phyloP scores from a whole-genome alignment of 2,797 vertebrate genomes.

The Gymnopithys bicolor region DNA sequence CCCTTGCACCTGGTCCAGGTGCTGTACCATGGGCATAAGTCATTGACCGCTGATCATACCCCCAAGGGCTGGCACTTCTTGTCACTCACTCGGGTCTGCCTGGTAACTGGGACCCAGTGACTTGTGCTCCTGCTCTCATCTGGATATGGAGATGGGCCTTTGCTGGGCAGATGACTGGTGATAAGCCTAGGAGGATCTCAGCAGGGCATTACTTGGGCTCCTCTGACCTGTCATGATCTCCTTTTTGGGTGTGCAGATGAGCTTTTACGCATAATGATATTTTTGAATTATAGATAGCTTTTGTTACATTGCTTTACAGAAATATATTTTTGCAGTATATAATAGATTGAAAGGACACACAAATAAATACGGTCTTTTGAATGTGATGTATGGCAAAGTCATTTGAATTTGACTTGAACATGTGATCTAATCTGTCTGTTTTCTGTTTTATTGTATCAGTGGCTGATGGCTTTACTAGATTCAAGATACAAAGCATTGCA shows the following conservation, averaged over 20 bases:
- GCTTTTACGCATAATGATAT: neutral
- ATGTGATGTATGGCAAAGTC: neutral
- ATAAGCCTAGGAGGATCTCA: neutral
- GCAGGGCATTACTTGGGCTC: neutral
- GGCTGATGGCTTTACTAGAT: neutral
- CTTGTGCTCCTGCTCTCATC: neutral
- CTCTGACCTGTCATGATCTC: rapidly evolving
- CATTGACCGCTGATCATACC: neutral
- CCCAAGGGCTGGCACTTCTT: rapidly evolving
- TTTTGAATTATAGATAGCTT: neutral
- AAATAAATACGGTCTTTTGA: neutral
- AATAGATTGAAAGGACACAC: neutral
- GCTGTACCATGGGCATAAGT: neutral
- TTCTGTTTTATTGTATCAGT: neutral
- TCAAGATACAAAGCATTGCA: neutral
- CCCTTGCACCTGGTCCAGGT: neutral
- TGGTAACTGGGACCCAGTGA: neutral
- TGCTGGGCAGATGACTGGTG: neutral
- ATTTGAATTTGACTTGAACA: neutral
- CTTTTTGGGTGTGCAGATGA: neutral
- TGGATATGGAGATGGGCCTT: neutral
- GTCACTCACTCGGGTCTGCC: neutral
- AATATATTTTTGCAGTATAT: neutral
- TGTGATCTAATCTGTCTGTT: neutral
- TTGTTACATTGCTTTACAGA: neutral